These are phyloP conservation scores for Phenganax subtilis DNA, from an alignment of 92 coral and sea anemone genomes.

Conservation along the genomic window DNA sequence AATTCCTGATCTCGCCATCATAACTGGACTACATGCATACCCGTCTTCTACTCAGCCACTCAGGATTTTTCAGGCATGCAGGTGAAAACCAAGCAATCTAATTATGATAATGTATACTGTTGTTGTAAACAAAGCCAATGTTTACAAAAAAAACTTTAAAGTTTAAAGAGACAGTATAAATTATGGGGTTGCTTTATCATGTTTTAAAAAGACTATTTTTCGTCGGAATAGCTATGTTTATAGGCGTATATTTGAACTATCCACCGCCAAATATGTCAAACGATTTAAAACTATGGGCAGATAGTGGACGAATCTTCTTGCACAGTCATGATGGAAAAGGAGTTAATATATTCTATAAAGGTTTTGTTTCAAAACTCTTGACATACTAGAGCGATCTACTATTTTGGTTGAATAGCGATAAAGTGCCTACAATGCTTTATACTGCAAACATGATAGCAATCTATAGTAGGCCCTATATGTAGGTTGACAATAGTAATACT, in stretches of 20 bases:
- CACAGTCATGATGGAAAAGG: conserved; percentile 44
- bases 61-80: no score
- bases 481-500: not conserved
- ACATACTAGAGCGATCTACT: no score
- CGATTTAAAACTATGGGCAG: conserved; percentile 64
- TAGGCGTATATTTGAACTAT: conserved; percentile 62
- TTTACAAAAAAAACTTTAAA: not conserved
- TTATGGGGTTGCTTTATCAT: conserved; percentile 15
- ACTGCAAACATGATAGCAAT: not conserved
- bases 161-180: not conserved
- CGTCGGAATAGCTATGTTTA: conserved; percentile 56
- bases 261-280: conserved; percentile 77
- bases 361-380: conserved; percentile 30
- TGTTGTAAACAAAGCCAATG: conserved; percentile 1
- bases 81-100: conserved; percentile 15
- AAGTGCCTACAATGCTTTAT: not conserved
- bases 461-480: no score
- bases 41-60: no score
- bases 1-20: not conserved
- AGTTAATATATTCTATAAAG: conserved; percentile 80
- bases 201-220: conserved; percentile 33
- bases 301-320: conserved; percentile 73
- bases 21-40: not conserved
- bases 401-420: not conserved
- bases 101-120: not conserved